These are phyloP conservation scores for Physocephala rufipes DNA, from an alignment of 2,888 invertebrate genomes.

Conservation along the genomic window DNA sequence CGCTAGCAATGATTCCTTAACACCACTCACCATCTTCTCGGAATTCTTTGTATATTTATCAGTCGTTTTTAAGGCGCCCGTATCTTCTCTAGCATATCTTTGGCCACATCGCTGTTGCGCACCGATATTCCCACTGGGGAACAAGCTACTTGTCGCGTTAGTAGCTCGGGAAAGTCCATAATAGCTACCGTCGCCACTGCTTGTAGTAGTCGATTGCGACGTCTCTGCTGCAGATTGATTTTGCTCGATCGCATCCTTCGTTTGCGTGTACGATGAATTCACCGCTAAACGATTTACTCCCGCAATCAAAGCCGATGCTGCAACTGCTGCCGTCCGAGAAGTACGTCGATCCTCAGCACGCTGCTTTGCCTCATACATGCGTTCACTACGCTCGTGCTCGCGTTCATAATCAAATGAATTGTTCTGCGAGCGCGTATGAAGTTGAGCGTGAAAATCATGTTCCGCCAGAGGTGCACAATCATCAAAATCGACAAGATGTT, in stretches of 20 bases:
- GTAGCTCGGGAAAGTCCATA: too few species aligned
- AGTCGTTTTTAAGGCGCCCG: slow-evolving; percentile 43
- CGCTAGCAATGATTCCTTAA: background rate
- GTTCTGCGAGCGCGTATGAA: slow-evolving; percentile 47
- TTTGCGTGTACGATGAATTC: slow-evolving; percentile 44
- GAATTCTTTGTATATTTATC: slow-evolving; percentile 53
- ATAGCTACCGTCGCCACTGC: slow-evolving; percentile 53
- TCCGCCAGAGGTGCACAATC: slow-evolving; percentile 57
- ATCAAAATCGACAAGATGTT: slow-evolving; percentile 62
- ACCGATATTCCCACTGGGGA: background rate
- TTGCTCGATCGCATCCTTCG: slow-evolving; percentile 47
- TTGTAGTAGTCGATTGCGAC: slow-evolving; percentile 23
- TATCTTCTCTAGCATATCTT: slow-evolving; percentile 21
- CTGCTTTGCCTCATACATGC: slow-evolving; percentile 43
- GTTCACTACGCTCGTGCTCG: slow-evolving; percentile 47
- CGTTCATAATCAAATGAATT: slow-evolving; percentile 54
- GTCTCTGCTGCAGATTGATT: slow-evolving; percentile 42
- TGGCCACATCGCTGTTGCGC: slow-evolving; percentile 20
- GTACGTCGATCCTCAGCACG: slow-evolving; percentile 22
- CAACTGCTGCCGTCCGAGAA: background rate
- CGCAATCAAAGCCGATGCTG: slow-evolving; percentile 7
- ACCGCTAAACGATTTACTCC: slow-evolving; percentile 30
- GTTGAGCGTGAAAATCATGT: slow-evolving; percentile 51
- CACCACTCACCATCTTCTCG: slow-evolving; percentile 50
- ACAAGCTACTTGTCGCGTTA: slow-evolving; percentile 41